These are phyloP conservation scores for Drosophila paramelanica DNA, from an alignment of 2,888 invertebrate genomes.

Conservation along the genomic window DNA sequence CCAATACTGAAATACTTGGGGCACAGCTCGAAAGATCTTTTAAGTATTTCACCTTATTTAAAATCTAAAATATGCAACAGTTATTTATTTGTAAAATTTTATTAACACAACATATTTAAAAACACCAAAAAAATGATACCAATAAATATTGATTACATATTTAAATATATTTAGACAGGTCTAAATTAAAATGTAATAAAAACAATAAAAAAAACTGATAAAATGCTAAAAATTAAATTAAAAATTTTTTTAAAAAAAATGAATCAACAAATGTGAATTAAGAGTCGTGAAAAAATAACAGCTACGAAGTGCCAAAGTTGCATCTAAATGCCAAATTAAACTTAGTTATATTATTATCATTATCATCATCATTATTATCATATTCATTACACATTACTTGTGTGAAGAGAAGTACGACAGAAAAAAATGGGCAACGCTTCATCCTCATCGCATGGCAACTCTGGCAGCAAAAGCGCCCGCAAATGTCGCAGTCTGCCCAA, in stretches of 20 bases:
- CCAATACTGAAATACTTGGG: no score
- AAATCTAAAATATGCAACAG: constrained; percentile 14
- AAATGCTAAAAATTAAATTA: neutral
- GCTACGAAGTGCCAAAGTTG: constrained; percentile 69
- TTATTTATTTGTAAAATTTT: neutral
- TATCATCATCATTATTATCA: constrained; percentile 16
- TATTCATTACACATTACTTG: constrained; percentile 24
- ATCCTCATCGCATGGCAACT: constrained; percentile 76
- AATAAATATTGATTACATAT: neutral
- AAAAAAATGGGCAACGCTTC: constrained; percentile 84
- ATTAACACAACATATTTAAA: neutral
- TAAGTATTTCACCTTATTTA: neutral
- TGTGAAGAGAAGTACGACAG: neutral
- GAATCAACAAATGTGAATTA: constrained; percentile 17
- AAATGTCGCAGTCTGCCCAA: constrained; percentile 90
- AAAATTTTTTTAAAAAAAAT: constrained; percentile 3
- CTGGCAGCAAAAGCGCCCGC: constrained; percentile 79
- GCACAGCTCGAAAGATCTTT: no score
- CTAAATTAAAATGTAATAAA: neutral
- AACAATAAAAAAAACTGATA: neutral
- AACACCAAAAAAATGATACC: neutral
- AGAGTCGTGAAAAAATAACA: constrained; percentile 12
- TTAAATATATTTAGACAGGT: neutral
- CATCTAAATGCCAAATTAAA: constrained; percentile 72
- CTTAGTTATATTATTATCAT: constrained; percentile 68